These are phyloP conservation scores for Podarcis lilfordi DNA, from an alignment of 2,797 vertebrate species.

Conservation along the genomic window DNA sequence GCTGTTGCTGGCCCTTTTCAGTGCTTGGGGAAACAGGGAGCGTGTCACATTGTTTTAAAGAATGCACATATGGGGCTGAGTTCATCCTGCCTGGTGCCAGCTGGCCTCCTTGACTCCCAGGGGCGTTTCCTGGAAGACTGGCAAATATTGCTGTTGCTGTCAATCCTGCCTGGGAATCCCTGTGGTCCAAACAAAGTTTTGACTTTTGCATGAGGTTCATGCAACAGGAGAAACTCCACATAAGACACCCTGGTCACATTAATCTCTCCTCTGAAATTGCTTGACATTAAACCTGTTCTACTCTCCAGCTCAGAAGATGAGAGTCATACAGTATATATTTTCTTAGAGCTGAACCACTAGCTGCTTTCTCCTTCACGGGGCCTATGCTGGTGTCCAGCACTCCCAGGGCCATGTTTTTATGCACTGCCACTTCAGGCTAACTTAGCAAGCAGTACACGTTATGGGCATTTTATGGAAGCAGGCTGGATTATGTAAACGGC, in stretches of 20 bases:
- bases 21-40: not conserved
- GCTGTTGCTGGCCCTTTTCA: not conserved
- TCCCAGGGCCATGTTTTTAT: not conserved
- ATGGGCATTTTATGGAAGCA: not conserved
- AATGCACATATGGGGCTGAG: not conserved
- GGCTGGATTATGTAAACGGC: not conserved
- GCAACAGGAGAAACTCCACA: not conserved
- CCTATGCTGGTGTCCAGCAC: not conserved
- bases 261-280: not conserved
- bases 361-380: no score
- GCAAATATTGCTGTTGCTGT: not conserved
- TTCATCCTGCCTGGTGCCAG: not conserved
- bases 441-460: not conserved
- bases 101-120: not conserved
- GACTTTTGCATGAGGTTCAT: not conserved
- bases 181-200: constrained; percentile 21
- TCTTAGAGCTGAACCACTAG: no score
- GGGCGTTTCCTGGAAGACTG: not conserved
- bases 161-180: not conserved
- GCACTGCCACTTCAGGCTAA: not conserved
- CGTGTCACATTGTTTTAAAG: not conserved
- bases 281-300: not conserved
- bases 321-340: no score
- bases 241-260: not conserved
- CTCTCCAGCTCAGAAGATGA: not conserved